Base-by-base conservation (phyloP, 2,888 invertebrate species). In the Harpalus rubripes region DNA sequence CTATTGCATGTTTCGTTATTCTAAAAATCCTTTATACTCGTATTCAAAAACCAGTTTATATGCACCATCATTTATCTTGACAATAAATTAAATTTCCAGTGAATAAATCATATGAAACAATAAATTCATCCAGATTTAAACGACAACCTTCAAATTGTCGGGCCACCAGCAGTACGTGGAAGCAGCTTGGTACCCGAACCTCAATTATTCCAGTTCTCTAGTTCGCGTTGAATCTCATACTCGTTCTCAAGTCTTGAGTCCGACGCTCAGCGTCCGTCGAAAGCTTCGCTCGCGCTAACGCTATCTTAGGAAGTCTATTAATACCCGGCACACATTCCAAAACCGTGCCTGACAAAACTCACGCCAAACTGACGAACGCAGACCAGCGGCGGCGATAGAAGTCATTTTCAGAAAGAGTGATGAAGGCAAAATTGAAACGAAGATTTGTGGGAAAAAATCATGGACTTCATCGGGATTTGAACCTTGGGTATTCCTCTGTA, bases 241-340 rank as follows among this genome's bases (percentile, higher is more conserved):
- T 32, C 32, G 32, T 32, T 32, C 32, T 32, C 44, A 12, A 52
- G 10, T 6, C 44, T 52, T 7, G 44, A 16, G 10, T 61, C 59
- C 59, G 61, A 61, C 61, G 85, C 74, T 12, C 68, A 59, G 61
- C 59, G 32, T 81, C 59, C 72, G 65, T 68, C 44, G 72, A 72
- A 68, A 63, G 41, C 41, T 52, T 39, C 41, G 84, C 84, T 72
- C 74, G 68, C 85, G 87, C 87, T 88, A 88, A 88, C 87, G 87
- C 88, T 88, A 88, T 88, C 88, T 88, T 88, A 86, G 88, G 88
- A 87, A 85, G 86, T 86, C 87, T 88, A 88, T 87, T 87, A 87
- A 87, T 87, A 88, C 86, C 84, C 88, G 87, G 87, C 88, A 88
- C 86, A 88, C 87, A 88, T 88, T 88, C 88, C 86, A 86, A 87